phyloP scores from a whole-genome alignment of 2,797 vertebrate species.

The Hemibagrus guttatus region DNA sequence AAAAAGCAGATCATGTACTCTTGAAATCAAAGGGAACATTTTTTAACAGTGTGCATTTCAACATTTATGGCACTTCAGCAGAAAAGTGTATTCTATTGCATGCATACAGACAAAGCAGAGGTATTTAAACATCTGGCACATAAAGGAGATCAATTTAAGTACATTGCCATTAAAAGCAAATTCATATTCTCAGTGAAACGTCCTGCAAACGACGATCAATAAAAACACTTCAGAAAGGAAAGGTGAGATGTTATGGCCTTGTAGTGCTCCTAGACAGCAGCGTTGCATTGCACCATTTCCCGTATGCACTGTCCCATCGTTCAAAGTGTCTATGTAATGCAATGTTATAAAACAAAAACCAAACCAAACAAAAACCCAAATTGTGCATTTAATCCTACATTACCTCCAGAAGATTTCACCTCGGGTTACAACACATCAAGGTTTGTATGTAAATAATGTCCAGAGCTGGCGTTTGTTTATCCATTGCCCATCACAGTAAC shows the following conservation, averaged over 20 bases:
- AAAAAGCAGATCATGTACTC: conserved; percentile 19
- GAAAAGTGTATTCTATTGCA: conserved; percentile 28
- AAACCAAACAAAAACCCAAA: neutral
- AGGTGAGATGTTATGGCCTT: conserved; percentile 52
- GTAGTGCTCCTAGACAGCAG: conserved; percentile 42
- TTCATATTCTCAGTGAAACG: neutral
- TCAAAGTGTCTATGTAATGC: conserved; percentile 18
- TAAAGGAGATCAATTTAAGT: neutral
- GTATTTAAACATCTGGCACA: conserved; percentile 4
- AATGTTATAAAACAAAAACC: neutral
- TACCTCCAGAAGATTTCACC: conserved; percentile 52
- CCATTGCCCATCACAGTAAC: conserved; percentile 42
- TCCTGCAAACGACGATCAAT: conserved; percentile 4
- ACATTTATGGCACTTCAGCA: conserved; percentile 1
- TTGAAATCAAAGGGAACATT: no score
- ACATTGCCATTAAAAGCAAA: neutral
- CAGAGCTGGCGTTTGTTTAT: conserved; percentile 40
- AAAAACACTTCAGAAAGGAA: conserved; percentile 11
- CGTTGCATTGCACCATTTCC: conserved; percentile 76
- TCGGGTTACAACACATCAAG: conserved; percentile 55
- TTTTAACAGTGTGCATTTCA: neutral
- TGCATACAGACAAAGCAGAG: conserved; percentile 44
- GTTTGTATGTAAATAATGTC: conserved; percentile 53
- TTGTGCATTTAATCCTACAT: conserved; percentile 59
- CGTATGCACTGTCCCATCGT: conserved; percentile 16